These are phyloP conservation scores for Lophochroa leadbeateri DNA, from an alignment of 2,113 vertebrate species.

Conservation along the genomic window DNA sequence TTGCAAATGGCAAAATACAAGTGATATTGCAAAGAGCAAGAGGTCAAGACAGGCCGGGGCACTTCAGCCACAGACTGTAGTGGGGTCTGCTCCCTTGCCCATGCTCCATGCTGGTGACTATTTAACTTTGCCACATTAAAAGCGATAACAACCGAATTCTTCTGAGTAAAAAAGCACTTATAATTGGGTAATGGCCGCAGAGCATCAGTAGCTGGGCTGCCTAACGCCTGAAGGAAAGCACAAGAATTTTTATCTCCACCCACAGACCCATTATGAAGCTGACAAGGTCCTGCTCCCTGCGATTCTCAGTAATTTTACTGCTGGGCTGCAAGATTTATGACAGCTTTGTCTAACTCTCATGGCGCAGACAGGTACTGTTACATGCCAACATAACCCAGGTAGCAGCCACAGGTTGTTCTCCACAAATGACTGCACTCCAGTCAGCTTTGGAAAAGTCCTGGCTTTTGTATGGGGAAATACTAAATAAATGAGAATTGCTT, in stretches of 20 bases:
- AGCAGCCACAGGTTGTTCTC: constrained; percentile 11
- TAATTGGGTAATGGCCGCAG: constrained; percentile 46
- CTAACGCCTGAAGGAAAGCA: constrained; percentile 29
- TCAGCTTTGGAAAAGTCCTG: constrained; percentile 45
- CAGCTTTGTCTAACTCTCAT: constrained; percentile 43
- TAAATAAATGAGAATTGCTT: constrained; percentile 36
- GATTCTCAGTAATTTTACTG: constrained; percentile 52
- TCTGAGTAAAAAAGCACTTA: constrained; percentile 4
- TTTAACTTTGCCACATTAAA: constrained; percentile 6
- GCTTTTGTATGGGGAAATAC: constrained; percentile 46
- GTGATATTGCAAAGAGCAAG: rapidly evolving
- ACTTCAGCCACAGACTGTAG: not conserved
- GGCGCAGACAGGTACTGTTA: constrained; percentile 61
- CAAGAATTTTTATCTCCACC: constrained; percentile 34
- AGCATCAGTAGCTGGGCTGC: not conserved
- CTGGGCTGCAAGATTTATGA: constrained; percentile 61
- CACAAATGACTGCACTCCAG: constrained; percentile 17
- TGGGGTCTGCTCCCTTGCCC: not conserved
- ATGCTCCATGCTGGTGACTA: not conserved
- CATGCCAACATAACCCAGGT: not conserved
- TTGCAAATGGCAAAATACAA: not conserved
- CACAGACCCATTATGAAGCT: constrained; percentile 29
- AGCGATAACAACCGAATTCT: not conserved
- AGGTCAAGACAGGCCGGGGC: rapidly evolving
- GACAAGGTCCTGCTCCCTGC: constrained; percentile 54